A percentile compares a stretch with the other conserved stretches of the same genome.
Conservation (phyloP, 23 tunicate species). For the Halocynthia aurantium region DNA sequence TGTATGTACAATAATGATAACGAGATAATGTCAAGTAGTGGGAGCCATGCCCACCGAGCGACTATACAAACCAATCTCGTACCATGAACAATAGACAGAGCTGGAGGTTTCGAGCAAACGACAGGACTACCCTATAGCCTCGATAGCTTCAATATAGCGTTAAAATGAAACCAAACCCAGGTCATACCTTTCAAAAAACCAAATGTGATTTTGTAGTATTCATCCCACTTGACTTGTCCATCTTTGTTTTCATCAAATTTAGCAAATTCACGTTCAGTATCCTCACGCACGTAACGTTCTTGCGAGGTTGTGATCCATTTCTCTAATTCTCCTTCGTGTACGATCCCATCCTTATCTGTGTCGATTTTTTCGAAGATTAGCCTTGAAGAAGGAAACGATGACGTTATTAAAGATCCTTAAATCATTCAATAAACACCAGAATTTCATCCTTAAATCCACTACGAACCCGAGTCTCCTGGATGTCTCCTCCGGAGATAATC, state of each 20-base stretch:
- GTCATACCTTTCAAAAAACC: constrained; percentile 47
- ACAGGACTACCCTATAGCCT: too few relatives aligned
- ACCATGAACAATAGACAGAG: neutral
- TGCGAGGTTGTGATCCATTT: constrained; percentile 80
- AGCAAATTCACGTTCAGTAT: constrained; percentile 55
- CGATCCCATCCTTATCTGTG: constrained; percentile 47
- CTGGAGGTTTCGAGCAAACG: neutral
- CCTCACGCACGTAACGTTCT: constrained; percentile 52
- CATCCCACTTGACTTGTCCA: constrained; percentile 69
- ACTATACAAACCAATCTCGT: neutral
- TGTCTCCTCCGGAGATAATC: constrained; percentile 73
- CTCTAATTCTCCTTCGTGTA: constrained; percentile 62
- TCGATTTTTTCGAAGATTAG: constrained; percentile 80
- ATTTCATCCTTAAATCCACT: too few relatives aligned
- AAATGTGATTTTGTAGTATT: constrained; percentile 59
- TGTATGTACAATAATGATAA: neutral
- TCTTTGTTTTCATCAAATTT: constrained; percentile 54
- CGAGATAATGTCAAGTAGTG: neutral
- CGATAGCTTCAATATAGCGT: neutral
- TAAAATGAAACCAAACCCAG: neutral
- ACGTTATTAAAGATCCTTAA: neutral
- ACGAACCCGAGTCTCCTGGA: constrained; percentile 45
- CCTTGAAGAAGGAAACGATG: neutral
- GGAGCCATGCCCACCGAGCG: too few relatives aligned
- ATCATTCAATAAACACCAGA: too few relatives aligned